Evolutionary conservation across 2,888 invertebrate species (phyloP).

Genomic region (Ennomos erosarius): DNA sequence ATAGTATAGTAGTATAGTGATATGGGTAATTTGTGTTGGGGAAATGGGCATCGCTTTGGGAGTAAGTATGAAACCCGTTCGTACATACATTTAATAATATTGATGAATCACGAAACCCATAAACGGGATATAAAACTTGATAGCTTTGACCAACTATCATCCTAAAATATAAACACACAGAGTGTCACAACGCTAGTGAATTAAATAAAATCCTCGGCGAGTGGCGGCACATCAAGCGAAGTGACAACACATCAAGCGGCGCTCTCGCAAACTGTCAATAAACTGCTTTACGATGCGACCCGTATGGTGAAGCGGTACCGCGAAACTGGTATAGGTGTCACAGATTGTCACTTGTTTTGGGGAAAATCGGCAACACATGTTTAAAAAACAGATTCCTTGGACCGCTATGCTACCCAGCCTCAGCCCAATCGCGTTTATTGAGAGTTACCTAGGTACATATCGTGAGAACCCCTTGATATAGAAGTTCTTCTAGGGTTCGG

Average conservation of each 20-base stretch:
- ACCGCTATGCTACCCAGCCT: no score
- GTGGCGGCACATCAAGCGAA: conserved; percentile 22
- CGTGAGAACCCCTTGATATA: no score
- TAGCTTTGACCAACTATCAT: conserved; percentile 21
- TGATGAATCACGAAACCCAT: not conserved
- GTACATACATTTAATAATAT: no score
- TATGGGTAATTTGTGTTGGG: no score
- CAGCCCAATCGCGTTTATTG: no score
- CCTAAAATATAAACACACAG: not conserved
- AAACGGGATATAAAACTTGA: conserved; percentile 16
- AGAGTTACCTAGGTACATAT: no score
- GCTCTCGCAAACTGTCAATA: conserved; percentile 36
- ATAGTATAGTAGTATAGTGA: no score
- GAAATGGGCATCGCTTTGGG: no score
- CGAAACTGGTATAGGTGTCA: conserved; percentile 21
- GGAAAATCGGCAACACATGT: no score
- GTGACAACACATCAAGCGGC: conserved; percentile 32
- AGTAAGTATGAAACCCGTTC: no score
- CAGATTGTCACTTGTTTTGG: not conserved
- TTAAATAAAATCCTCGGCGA: conserved; percentile 34
- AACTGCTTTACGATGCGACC: conserved; percentile 36
- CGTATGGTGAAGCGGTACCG: conserved; percentile 30
- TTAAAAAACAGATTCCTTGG: no score
- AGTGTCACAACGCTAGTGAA: conserved; percentile 7
- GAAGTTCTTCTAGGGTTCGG: no score